Percentiles rank a stretch among this genome's conserved stretches.
Evolutionary conservation across 1,140 invertebrate genomes (phyloP).

Genomic region (Agrypnia vestita): DNA sequence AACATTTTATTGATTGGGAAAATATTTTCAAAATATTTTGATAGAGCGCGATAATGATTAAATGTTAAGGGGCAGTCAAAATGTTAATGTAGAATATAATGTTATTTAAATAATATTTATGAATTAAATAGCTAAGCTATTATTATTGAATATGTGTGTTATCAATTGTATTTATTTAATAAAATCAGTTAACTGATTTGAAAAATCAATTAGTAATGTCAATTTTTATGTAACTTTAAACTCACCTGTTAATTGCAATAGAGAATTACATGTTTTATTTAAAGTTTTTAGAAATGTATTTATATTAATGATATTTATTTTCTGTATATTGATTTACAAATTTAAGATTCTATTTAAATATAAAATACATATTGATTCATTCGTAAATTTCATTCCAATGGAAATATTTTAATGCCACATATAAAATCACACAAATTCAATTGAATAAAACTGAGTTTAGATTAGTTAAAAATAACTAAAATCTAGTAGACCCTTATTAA

Average conservation of each 20-base stretch:
- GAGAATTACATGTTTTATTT: background rate
- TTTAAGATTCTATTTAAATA: too few relatives aligned
- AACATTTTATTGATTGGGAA: conserved; percentile 11
- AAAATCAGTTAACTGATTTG: conserved; percentile 40
- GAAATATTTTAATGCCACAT: too few relatives aligned
- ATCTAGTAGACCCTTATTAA: too few relatives aligned
- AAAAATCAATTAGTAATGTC: conserved; percentile 53
- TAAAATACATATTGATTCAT: too few relatives aligned
- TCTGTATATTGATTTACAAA: too few relatives aligned
- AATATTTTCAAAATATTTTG: conserved; percentile 12
- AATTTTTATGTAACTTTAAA: conserved; percentile 46
- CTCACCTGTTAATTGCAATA: conserved; percentile 25
- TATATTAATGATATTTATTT: too few relatives aligned
- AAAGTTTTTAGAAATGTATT: too few relatives aligned
- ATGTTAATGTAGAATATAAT: conserved; percentile 13
- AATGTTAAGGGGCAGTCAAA: conserved; percentile 58
- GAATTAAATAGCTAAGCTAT: conserved; percentile 23
- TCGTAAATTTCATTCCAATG: too few relatives aligned
- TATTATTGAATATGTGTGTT: background rate
- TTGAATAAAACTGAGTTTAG: too few relatives aligned
- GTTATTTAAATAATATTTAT: conserved; percentile 12
- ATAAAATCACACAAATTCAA: too few relatives aligned
- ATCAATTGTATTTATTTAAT: conserved; percentile 14
- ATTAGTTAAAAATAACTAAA: too few relatives aligned
- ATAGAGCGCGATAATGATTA: conserved; percentile 44